Base-by-base conservation (phyloP, 1,140 invertebrate species). In the Psix sp. region DNA sequence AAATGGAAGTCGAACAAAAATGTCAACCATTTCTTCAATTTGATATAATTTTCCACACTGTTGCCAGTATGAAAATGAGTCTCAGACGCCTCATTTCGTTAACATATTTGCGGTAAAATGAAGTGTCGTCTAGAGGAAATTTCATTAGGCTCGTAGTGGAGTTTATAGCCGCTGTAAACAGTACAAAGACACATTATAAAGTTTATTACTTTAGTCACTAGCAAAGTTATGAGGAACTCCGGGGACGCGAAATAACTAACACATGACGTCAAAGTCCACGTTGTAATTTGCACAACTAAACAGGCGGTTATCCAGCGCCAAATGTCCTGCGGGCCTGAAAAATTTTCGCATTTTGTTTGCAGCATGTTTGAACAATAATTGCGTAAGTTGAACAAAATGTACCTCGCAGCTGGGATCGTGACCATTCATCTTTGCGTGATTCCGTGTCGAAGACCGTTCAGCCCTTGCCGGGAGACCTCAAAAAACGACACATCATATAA, bases 391-490 rank as follows among this genome's bases (percentile, higher is more conserved):
- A 7, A 42, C 0, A 16, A 15, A 52, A 59, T 74, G 60, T 84
- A 85, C 84, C 82, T 84, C 82, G 74, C 35, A 80, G 70, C 76
- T 75, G 68, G 78, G 81, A 63, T 78, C 74, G 78, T 84, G 82
- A 81, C 82, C 81, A 80, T 86, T 86, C 84, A 84, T 83, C 78
- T 83, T 84, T 82, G 71, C 79, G 79, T 81, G 79, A 83, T 84
- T 68, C 70, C 76, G 68, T 67, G 74, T 31, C 17, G 39, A 42
- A 56, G 67, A 70, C 36, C 43, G 18, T 72, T 65, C 63, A 49
- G 15, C 67, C 40, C 57, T 57, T 66, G 33, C 38, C 29, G 45
- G 11, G 31, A 33, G 46, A 67, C 51, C 20, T 49, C 49, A 60
- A 66, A 73, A 59, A 73, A 59, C 39, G 33, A 6, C 56, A 16